These are phyloP conservation scores for Clusia tigrina DNA, from an alignment of 2,888 invertebrate genomes.

Conservation along the genomic window DNA sequence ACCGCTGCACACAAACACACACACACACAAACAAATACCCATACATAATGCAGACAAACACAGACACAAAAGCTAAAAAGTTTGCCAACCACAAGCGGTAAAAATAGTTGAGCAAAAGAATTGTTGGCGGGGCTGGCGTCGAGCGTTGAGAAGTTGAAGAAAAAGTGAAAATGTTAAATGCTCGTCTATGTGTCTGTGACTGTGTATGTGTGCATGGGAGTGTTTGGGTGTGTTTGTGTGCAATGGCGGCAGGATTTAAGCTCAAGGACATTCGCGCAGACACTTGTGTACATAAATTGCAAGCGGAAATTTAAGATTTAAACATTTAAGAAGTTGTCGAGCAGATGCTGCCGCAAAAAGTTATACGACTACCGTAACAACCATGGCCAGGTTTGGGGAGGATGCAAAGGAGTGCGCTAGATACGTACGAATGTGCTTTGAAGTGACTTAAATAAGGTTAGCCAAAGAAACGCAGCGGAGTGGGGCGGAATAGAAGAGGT, in stretches of 20 bases:
- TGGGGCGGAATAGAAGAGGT: no score
- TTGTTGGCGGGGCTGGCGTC: background rate
- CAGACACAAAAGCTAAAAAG: conserved; percentile 2
- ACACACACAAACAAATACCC: conserved; percentile 11
- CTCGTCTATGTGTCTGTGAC: background rate
- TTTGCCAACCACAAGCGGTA: background rate
- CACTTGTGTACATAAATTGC: background rate
- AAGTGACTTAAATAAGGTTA: no score
- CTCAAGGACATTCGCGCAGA: background rate
- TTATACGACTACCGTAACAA: no score
- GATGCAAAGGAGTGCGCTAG: no score
- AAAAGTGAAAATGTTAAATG: background rate
- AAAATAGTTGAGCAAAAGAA: background rate
- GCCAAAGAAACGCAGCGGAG: no score
- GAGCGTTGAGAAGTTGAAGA: background rate
- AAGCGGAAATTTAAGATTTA: background rate
- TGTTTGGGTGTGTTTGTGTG: background rate
- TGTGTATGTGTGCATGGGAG: conserved; percentile 1
- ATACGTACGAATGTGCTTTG: no score
- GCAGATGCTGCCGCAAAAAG: no score
- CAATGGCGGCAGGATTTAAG: background rate
- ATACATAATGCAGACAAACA: conserved; percentile 10
- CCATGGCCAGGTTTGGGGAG: no score
- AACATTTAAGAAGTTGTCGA: no score
- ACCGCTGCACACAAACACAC: conserved; percentile 26